These are phyloP conservation scores for Menura novaehollandiae DNA, from an alignment of 2,113 vertebrate species.

Conservation along the genomic window DNA sequence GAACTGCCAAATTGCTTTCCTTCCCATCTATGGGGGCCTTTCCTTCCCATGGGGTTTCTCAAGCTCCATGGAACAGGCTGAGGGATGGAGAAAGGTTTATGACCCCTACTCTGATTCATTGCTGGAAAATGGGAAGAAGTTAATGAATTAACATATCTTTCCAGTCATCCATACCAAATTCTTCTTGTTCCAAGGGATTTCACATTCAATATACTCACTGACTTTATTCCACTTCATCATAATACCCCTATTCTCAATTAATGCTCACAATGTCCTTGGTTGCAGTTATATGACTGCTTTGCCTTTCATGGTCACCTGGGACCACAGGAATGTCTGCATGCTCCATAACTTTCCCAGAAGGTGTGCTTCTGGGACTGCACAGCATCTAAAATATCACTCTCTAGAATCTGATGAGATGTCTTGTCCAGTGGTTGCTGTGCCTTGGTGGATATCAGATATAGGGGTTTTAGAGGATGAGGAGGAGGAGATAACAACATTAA, in stretches of 20 bases:
- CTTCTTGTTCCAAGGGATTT: not conserved
- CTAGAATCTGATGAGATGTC: not conserved
- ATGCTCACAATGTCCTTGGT: not conserved
- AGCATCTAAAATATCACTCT: not conserved
- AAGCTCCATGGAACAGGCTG: not conserved
- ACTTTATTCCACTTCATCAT: not conserved
- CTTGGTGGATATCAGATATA: not conserved
- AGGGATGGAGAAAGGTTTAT: not conserved
- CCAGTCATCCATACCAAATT: not conserved
- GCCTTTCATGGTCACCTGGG: not conserved
- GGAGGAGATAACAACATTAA: not conserved
- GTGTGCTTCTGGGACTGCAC: not conserved
- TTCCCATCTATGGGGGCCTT: not conserved
- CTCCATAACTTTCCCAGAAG: not conserved
- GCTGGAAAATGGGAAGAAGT: not conserved
- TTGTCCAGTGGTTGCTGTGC: not conserved
- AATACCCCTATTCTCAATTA: not conserved
- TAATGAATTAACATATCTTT: not conserved
- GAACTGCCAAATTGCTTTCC: not conserved
- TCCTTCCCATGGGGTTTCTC: not conserved
- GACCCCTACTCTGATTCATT: not conserved
- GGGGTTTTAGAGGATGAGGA: not conserved
- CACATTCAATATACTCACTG: not conserved
- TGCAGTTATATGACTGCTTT: not conserved
- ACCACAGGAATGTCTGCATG: not conserved